A percentile compares a stretch with the other conserved stretches of the same genome.
Evolutionary conservation across 2,113 vertebrate genomes (phyloP).

Genomic region (Gymnarchus niloticus): DNA sequence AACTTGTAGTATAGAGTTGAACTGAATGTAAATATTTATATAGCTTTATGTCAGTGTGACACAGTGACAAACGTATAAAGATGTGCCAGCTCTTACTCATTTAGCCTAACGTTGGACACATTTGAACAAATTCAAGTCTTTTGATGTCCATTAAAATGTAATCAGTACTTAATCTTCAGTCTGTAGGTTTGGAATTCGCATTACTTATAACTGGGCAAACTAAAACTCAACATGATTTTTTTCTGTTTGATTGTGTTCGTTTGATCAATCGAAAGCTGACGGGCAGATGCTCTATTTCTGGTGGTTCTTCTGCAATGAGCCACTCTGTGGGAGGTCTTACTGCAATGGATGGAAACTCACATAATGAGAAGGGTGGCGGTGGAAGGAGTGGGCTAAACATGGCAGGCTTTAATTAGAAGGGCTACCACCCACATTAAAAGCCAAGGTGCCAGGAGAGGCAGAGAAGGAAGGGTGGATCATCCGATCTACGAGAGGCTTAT

Average conservation of each 20-base stretch:
- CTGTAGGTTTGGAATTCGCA: not conserved
- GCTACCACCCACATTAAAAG: slow-evolving; percentile 10
- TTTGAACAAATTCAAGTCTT: not conserved
- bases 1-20: not conserved
- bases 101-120: not conserved
- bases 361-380: not conserved
- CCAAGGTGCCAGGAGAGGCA: slow-evolving; percentile 15
- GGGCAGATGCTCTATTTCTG: not conserved
- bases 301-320: not conserved
- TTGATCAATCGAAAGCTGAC: not conserved
- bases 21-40: no score
- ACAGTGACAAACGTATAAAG: no score
- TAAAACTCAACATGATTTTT: not conserved
- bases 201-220: not conserved
- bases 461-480: slow-evolving; percentile 22
- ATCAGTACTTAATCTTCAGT: not conserved
- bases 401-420: not conserved
- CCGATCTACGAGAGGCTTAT: slow-evolving; percentile 17
- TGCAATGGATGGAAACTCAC: not conserved
- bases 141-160: not conserved
- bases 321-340: not conserved
- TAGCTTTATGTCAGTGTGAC: no score
- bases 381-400: not conserved
- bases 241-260: not conserved
- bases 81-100: not conserved